Evolutionary conservation across 1,140 invertebrate species (phyloP).

Genomic region (Archivesica marissinica): DNA sequence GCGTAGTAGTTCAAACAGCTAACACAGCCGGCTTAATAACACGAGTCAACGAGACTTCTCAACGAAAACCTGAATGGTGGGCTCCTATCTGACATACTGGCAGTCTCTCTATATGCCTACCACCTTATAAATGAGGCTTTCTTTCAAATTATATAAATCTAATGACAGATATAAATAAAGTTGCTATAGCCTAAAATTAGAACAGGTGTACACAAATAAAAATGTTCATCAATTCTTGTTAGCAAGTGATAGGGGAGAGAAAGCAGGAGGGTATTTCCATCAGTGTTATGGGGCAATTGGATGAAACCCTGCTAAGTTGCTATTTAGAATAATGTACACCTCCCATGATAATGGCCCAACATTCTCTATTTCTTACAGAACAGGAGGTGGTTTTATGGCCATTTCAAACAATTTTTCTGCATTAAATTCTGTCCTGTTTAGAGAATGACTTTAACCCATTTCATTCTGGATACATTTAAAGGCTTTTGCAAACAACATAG

Average conservation of each 20-base stretch:
- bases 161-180: constrained; percentile 48
- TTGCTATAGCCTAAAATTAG: not conserved
- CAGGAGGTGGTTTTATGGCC: too few relatives aligned
- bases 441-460: too few relatives aligned
- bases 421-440: too few relatives aligned
- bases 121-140: constrained; percentile 34
- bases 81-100: not conserved
- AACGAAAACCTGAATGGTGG: not conserved
- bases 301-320: too few relatives aligned
- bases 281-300: too few relatives aligned
- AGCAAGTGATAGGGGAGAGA: not conserved
- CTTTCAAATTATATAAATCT: constrained; percentile 21
- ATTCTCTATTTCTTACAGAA: too few relatives aligned
- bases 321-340: too few relatives aligned
- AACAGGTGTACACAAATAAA: constrained; percentile 53
- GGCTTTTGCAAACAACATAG: too few relatives aligned
- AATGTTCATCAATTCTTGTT: constrained; percentile 44
- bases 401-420: too few relatives aligned
- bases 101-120: not conserved
- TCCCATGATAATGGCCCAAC: too few relatives aligned
- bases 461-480: too few relatives aligned
- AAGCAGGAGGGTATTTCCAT: too few relatives aligned
- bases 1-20: constrained; percentile 21
- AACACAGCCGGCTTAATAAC: not conserved
- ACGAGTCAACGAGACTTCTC: not conserved